Evolutionary conservation across 2,797 vertebrate species (phyloP).

Genomic region (Chelon auratus): DNA sequence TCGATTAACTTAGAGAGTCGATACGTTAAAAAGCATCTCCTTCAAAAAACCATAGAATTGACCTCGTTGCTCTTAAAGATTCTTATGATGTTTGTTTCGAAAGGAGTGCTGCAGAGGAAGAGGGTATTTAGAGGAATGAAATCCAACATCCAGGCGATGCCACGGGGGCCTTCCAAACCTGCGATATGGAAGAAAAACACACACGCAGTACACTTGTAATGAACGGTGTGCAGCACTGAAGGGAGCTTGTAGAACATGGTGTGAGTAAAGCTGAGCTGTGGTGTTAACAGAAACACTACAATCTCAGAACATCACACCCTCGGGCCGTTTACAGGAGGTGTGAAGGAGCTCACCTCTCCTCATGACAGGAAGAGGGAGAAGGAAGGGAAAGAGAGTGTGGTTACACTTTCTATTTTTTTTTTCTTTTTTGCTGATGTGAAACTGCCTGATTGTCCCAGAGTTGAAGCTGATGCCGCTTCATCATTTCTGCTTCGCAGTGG

Average conservation of each 20-base stretch:
- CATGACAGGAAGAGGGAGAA: conserved; percentile 46
- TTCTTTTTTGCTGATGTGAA: neutral
- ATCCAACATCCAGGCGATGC: conserved; percentile 16
- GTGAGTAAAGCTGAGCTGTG: conserved; percentile 47
- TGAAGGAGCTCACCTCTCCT: conserved; percentile 63
- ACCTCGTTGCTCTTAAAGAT: conserved; percentile 39
- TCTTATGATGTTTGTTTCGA: conserved; percentile 9
- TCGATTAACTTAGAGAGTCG: conserved; percentile 49
- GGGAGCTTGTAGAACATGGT: conserved; percentile 59
- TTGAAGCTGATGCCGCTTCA: conserved; percentile 10
- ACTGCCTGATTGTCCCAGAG: conserved; percentile 22
- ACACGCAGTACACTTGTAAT: conserved; percentile 40
- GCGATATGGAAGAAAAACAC: neutral
- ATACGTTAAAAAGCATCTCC: conserved; percentile 55
- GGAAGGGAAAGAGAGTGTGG: conserved; percentile 15
- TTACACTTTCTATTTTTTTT: neutral
- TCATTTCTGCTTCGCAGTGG: neutral
- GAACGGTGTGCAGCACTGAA: conserved; percentile 44
- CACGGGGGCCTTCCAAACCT: conserved; percentile 11
- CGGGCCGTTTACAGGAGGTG: conserved; percentile 63
- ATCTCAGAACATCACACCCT: conserved; percentile 71
- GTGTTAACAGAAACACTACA: conserved; percentile 66
- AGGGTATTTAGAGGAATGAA: conserved; percentile 25
- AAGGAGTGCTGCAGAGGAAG: neutral
- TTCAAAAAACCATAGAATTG: conserved; percentile 7